Conservation (phyloP, 1,140 invertebrate genomes). For the Drosophila kurseongensis region DNA sequence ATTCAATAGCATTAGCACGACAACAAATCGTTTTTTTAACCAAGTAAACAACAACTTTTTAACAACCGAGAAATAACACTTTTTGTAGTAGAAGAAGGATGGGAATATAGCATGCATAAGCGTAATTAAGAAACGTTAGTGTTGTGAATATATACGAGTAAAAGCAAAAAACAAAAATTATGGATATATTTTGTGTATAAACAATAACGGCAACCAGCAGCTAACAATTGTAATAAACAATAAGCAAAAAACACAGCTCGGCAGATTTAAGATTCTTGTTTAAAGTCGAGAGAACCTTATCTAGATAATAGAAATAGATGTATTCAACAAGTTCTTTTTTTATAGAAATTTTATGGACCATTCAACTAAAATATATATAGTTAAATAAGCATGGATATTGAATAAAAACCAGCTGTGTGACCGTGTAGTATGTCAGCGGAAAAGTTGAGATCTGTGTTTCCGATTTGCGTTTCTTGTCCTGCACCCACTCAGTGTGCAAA, state of each 20-base stretch:
- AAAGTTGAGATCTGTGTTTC: slow-evolving; percentile 30
- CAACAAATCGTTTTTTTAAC: slow-evolving; percentile 46
- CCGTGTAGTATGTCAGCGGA: slow-evolving; percentile 13
- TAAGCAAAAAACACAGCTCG: slow-evolving; percentile 23
- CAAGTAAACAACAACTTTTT: slow-evolving; percentile 45
- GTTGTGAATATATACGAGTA: slow-evolving; percentile 76
- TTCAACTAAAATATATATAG: slow-evolving; percentile 52
- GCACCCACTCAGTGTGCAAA: slow-evolving; percentile 7
- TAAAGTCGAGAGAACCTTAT: slow-evolving; percentile 14
- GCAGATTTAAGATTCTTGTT: slow-evolving; percentile 20
- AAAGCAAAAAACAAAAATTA: slow-evolving; percentile 29
- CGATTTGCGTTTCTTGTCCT: slow-evolving; percentile 33
- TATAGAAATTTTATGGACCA: slow-evolving; percentile 81
- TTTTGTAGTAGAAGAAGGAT: slow-evolving; percentile 39
- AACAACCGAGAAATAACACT: slow-evolving; percentile 30
- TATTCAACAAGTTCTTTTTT: slow-evolving; percentile 38
- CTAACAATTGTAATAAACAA: slow-evolving; percentile 44
- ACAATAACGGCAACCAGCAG: slow-evolving; percentile 49
- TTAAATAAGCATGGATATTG: slow-evolving; percentile 51
- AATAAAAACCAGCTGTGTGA: slow-evolving; percentile 28
- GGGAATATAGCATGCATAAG: slow-evolving; percentile 35
- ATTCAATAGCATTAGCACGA: slow-evolving; percentile 25
- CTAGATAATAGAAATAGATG: slow-evolving; percentile 33
- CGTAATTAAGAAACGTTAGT: slow-evolving; percentile 76
- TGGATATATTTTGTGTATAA: slow-evolving; percentile 50